phyloP scores from a whole-genome alignment of 2,888 invertebrate species.

The Synergus japonicus region DNA sequence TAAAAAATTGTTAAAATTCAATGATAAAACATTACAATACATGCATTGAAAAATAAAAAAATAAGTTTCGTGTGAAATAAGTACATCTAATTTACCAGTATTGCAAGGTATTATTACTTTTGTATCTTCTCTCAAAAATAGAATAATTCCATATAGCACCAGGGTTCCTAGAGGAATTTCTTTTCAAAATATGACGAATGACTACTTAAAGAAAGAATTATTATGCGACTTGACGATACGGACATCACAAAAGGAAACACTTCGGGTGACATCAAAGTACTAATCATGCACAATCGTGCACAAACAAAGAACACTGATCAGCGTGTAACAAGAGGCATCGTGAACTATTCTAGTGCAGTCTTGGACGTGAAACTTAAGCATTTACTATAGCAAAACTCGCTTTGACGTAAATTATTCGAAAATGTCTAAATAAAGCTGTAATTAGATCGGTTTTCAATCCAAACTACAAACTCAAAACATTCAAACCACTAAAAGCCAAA shows the following conservation, averaged over 20 bases:
- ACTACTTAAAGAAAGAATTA: slow-evolving; percentile 69
- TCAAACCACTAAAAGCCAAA: not conserved
- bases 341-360: slow-evolving; percentile 28
- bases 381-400: not conserved
- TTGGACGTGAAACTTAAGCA: slow-evolving; percentile 20
- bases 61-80: slow-evolving; percentile 38
- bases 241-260: slow-evolving; percentile 36
- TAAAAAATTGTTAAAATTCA: slow-evolving; percentile 30
- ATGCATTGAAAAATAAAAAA: slow-evolving; percentile 15
- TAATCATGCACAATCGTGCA: slow-evolving; percentile 56
- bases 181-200: slow-evolving; percentile 66
- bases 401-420: not conserved
- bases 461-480: not conserved
- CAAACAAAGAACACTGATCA: slow-evolving; percentile 43
- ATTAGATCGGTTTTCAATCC: not conserved
- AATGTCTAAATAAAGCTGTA: not conserved
- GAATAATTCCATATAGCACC: slow-evolving; percentile 77
- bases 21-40: slow-evolving; percentile 41
- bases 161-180: slow-evolving; percentile 71
- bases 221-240: slow-evolving; percentile 36
- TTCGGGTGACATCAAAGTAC: slow-evolving; percentile 32
- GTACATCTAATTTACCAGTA: slow-evolving; percentile 40
- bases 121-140: slow-evolving; percentile 59
- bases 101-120: slow-evolving; percentile 35
- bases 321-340: slow-evolving; percentile 34